A percentile compares a stretch with the other conserved stretches of the same genome.
These are phyloP conservation scores for Arge pagana DNA, from an alignment of 2,888 invertebrate genomes.

Conservation along the genomic window DNA sequence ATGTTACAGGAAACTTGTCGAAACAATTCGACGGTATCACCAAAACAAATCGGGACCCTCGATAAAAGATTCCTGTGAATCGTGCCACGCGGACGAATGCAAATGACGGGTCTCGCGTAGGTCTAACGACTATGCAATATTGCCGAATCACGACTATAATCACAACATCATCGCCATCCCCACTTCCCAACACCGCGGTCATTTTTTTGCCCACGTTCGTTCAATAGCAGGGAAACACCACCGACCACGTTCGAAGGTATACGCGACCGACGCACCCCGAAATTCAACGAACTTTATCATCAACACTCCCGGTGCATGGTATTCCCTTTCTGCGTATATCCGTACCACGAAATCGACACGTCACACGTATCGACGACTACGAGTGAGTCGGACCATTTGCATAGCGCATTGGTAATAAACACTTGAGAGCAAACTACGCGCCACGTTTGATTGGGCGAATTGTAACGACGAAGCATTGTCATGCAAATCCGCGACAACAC, in stretches of 20 bases:
- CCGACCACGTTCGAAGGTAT: too few relatives aligned
- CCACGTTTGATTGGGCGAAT: conserved; percentile 53
- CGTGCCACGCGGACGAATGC: neutral
- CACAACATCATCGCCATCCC: conserved; percentile 13
- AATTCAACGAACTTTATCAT: conserved; percentile 15
- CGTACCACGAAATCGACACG: too few relatives aligned
- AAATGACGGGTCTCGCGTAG: conserved; percentile 2
- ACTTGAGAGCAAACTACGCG: conserved; percentile 50
- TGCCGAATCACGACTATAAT: conserved; percentile 14
- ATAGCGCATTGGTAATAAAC: conserved; percentile 43
- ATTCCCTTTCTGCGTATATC: neutral
- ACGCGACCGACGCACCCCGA: conserved; percentile 19
- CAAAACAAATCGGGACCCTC: too few relatives aligned
- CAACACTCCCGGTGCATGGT: conserved; percentile 1
- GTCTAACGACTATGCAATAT: conserved; percentile 14
- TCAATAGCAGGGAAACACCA: too few relatives aligned
- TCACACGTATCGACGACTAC: neutral
- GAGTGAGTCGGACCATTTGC: conserved; percentile 25
- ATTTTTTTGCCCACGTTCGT: conserved; percentile 4
- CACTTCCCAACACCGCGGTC: conserved; percentile 4
- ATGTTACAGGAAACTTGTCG: too few relatives aligned
- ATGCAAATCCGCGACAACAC: conserved; percentile 52
- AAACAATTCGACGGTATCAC: too few relatives aligned
- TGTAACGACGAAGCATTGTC: conserved; percentile 55
- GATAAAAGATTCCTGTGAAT: neutral